Conservation (phyloP, 2,113 vertebrate genomes). For the Rhinopomastus cyanomelas region DNA sequence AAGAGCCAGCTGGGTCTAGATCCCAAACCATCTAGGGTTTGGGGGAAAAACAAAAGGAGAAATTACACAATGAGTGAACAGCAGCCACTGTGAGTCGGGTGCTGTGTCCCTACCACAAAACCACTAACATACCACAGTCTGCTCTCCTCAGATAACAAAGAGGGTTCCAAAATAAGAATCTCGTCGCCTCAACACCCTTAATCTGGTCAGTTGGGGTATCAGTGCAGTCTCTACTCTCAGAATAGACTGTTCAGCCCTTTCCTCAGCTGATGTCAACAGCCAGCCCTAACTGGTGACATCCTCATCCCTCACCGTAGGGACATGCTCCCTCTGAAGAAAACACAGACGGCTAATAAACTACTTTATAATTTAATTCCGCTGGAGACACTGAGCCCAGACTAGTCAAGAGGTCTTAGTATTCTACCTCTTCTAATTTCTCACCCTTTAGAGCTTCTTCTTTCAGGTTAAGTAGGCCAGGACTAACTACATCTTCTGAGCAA, state of each 20-base stretch:
- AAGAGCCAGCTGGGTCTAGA: not conserved
- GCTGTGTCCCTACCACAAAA: fast-evolving
- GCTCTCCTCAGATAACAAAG: not conserved
- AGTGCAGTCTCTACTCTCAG: not conserved
- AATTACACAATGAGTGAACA: not conserved
- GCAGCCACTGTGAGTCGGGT: fast-evolving
- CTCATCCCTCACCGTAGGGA: fast-evolving
- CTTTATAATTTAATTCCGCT: not conserved
- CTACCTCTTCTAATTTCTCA: fast-evolving
- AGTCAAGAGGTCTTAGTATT: not conserved
- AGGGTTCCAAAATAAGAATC: not conserved
- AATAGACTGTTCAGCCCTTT: not conserved
- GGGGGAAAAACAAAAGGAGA: not conserved
- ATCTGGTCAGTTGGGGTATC: not conserved
- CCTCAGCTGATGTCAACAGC: not conserved
- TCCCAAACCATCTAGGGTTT: not conserved
- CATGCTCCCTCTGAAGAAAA: too few relatives aligned
- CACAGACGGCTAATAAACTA: fast-evolving
- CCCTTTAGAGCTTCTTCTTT: not conserved
- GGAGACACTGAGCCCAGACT: not conserved
- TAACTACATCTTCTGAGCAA: constrained; percentile 24
- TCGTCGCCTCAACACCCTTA: not conserved
- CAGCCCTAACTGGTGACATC: not conserved
- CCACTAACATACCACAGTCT: fast-evolving
- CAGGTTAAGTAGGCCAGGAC: constrained; percentile 11